Evolutionary conservation across 2,888 invertebrate species (phyloP).

Genomic region (Trichogramma evanescens): DNA sequence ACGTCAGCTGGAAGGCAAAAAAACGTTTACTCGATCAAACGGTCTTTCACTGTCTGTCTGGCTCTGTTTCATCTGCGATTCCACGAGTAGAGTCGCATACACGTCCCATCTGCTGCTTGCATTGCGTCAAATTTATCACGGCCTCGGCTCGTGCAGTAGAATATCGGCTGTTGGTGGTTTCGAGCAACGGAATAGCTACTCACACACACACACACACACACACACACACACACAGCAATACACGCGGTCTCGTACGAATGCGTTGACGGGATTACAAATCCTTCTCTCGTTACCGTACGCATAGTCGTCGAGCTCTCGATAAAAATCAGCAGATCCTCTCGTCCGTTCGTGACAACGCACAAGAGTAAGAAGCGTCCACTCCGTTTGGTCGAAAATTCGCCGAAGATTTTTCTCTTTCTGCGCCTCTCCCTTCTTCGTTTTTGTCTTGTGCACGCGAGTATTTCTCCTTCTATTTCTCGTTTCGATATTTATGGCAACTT

Average conservation of each 20-base stretch:
- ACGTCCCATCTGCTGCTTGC: not conserved
- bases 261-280: slow-evolving; percentile 33
- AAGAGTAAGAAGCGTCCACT: not conserved
- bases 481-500: slow-evolving; percentile 25
- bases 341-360: slow-evolving; percentile 14
- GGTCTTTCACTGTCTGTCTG: too few relatives aligned
- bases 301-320: slow-evolving; percentile 29
- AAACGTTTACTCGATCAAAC: too few relatives aligned
- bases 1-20: too few relatives aligned
- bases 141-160: not conserved
- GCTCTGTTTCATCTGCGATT: too few relatives aligned
- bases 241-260: slow-evolving; percentile 24
- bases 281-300: slow-evolving; percentile 28
- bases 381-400: not conserved
- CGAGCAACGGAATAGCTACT: not conserved
- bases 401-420: slow-evolving; percentile 2
- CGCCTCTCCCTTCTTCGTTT: slow-evolving; percentile 10
- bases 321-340: slow-evolving; percentile 37
- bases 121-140: slow-evolving; percentile 17
- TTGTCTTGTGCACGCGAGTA: slow-evolving; percentile 15
- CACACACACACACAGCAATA: not conserved
- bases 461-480: slow-evolving; percentile 6
- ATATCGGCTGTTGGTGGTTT: not conserved
- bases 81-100: not conserved
- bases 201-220: not conserved